Percentiles rank a stretch among this genome's conserved stretches.
phyloP scores from a whole-genome alignment of 1,140 invertebrate genomes.

The Ceratina australensis region DNA sequence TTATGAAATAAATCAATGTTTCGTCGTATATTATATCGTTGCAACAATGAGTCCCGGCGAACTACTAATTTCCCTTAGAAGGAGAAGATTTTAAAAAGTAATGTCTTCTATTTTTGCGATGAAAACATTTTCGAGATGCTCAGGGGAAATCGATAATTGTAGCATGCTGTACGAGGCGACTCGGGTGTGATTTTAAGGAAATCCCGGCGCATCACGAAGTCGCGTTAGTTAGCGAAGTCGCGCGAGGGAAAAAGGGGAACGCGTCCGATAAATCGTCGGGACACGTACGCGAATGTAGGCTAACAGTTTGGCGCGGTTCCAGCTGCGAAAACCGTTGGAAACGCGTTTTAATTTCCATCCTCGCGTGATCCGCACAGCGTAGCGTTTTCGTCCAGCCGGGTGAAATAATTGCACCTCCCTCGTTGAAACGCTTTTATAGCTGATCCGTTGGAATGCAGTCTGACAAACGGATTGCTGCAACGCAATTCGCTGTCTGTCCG shows the following conservation, averaged over 20 bases:
- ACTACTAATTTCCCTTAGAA: too few species aligned
- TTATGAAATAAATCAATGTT: too few species aligned
- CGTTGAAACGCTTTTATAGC: background rate
- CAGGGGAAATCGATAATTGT: too few species aligned
- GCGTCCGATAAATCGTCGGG: background rate
- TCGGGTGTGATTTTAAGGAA: too few species aligned
- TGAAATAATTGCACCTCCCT: constrained; percentile 27
- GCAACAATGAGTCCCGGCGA: too few species aligned
- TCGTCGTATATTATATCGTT: too few species aligned
- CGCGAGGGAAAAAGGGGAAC: background rate
- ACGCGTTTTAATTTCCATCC: constrained; percentile 39
- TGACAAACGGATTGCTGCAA: background rate
- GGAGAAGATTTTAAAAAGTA: too few species aligned
- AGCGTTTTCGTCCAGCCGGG: constrained; percentile 16
- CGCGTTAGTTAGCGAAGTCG: constrained; percentile 2
- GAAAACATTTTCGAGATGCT: too few species aligned
- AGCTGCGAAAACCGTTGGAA: background rate
- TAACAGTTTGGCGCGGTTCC: constrained; percentile 14
- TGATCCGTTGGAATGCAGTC: background rate
- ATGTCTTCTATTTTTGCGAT: too few species aligned
- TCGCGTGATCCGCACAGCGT: background rate
- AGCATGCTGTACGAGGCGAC: too few species aligned
- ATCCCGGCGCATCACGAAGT: background rate
- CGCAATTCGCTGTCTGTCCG: background rate
- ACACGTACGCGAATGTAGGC: constrained; percentile 10